These are phyloP conservation scores for Nineta flava DNA, from an alignment of 2,888 invertebrate species.

Conservation along the genomic window DNA sequence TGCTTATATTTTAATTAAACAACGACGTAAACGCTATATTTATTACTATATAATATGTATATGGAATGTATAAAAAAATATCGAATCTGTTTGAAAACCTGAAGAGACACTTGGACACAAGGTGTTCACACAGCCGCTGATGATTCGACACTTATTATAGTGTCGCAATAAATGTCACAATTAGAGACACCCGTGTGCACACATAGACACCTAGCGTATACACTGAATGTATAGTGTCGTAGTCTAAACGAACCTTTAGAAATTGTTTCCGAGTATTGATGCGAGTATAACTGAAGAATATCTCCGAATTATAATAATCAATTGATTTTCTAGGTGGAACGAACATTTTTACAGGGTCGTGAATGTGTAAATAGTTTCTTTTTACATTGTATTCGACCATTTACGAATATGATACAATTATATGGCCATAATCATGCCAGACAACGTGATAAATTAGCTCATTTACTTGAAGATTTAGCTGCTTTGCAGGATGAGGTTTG, in stretches of 20 bases:
- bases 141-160: too few relatives aligned
- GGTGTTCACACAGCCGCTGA: too few relatives aligned
- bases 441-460: slow-evolving; percentile 84
- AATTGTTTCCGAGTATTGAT: background rate
- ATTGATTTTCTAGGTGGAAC: slow-evolving; percentile 1
- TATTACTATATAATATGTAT: too few relatives aligned
- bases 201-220: too few relatives aligned
- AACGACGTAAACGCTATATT: too few relatives aligned
- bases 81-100: too few relatives aligned
- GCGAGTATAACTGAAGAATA: background rate
- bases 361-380: slow-evolving; percentile 83
- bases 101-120: too few relatives aligned
- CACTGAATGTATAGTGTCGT: background rate
- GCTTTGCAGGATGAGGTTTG: slow-evolving; percentile 78
- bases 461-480: slow-evolving; percentile 80
- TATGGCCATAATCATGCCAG: slow-evolving; percentile 92
- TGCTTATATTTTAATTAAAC: too few relatives aligned
- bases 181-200: too few relatives aligned
- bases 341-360: slow-evolving; percentile 40
- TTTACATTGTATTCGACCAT: slow-evolving; percentile 69
- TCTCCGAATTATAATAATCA: background rate
- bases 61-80: too few relatives aligned
- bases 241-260: background rate
- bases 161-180: too few relatives aligned
- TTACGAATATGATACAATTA: slow-evolving; percentile 70